Conservation (phyloP, 2,888 invertebrate species). For the Ophion ventricosus region DNA sequence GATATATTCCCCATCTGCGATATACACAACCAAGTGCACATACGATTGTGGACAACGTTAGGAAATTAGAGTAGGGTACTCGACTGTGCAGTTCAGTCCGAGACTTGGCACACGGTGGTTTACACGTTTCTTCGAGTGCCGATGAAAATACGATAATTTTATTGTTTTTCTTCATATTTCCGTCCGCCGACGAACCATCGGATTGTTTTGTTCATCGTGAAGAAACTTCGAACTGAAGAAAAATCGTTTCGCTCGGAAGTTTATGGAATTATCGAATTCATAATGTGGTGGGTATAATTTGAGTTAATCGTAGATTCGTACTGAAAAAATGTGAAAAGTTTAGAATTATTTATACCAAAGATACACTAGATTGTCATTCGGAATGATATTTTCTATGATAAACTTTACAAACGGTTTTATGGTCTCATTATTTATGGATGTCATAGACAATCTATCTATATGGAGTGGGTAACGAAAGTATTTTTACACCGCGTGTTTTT, state of each 20-base stretch:
- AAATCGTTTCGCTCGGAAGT: neutral
- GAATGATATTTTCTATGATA: too few species aligned
- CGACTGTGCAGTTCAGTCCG: constrained; percentile 57
- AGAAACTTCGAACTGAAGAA: constrained; percentile 5
- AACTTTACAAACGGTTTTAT: too few species aligned
- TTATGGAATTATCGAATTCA: constrained; percentile 42
- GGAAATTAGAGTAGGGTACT: constrained; percentile 62
- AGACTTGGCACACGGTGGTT: constrained; percentile 62
- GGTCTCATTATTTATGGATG: too few species aligned
- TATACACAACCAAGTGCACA: constrained; percentile 23
- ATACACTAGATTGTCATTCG: too few species aligned
- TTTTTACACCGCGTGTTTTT: too few species aligned
- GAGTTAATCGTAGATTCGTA: neutral
- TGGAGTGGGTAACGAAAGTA: too few species aligned
- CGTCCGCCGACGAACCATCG: neutral
- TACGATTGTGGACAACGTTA: constrained; percentile 53
- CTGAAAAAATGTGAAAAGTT: neutral
- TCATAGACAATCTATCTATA: too few species aligned
- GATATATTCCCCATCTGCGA: constrained; percentile 28
- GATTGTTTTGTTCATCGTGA: constrained; percentile 9
- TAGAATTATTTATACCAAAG: neutral
- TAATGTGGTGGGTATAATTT: constrained; percentile 49
- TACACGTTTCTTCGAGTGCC: constrained; percentile 43
- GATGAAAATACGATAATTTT: neutral
- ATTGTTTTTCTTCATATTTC: neutral